Evolutionary conservation across 1,140 invertebrate species (phyloP), one percentile per base, ranked within the genome.

Genomic region (Drosophila truncata): DNA sequence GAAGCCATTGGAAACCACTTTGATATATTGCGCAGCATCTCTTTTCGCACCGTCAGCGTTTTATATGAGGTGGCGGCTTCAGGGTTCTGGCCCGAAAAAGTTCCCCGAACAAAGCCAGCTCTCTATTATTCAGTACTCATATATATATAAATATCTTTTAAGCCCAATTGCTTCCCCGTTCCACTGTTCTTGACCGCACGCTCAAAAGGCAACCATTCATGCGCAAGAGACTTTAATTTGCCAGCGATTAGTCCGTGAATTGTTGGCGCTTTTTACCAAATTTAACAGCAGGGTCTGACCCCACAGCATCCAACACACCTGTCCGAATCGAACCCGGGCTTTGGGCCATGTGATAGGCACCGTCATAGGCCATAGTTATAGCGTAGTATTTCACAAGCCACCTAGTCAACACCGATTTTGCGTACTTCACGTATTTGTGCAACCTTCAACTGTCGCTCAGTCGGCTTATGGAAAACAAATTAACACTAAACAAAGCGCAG

Each of bases 381-480:
- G 47, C n/a, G 8, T 25, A 49, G 29, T 61, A 62, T 72, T 65
- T 54, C 60, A 76, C 35, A 76, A 75, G 29, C 60, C 54, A 11
- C 52, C 76, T 41, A 66, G 82, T 84, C 82, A 70, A 84, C 83
- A 70, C 41, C 41, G 50, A 58, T 78, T 78, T 78, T 63, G 76
- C 75, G 75, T 78, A 77, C 80, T 67, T 58, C 77, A 80, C 70
- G 79, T 82, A 80, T 86, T 67, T 82, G 59, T 58, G 66, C 66
- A 86, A 88, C 85, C 85, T 90, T 88, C 85, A 90, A 54, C 60
- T 88, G 85, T 90, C 85, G 69, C 80, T 75, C 64, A 49, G 52
- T 60, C 41, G 52, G 76, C 62, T 54, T 86, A 72, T 82, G 79
- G 52, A 90, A 90, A 78, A 78, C 66, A 81, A 85, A 90, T 88